Conservation (phyloP, 1,140 invertebrate species). For the Drosophila ambigua region DNA sequence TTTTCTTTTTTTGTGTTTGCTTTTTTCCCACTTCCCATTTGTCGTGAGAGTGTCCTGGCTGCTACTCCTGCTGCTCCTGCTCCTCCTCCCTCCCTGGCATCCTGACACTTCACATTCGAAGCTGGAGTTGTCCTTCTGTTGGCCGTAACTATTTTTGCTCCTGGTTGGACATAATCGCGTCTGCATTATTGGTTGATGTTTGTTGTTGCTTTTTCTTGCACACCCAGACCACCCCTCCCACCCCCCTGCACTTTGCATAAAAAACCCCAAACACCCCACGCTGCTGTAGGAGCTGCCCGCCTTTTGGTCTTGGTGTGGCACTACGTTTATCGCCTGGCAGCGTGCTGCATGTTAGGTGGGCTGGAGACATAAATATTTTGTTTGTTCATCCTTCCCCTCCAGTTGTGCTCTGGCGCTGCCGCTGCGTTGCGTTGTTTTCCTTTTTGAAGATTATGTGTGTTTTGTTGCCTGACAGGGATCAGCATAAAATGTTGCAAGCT, state of each 20-base stretch:
- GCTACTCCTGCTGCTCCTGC: no score
- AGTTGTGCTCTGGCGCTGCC: constrained; percentile 16
- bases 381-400: constrained; percentile 53
- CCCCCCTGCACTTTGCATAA: constrained; percentile 53
- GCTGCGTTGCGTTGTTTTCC: constrained; percentile 71
- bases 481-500: constrained; percentile 84
- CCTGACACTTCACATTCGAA: constrained; percentile 71
- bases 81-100: constrained; percentile 25
- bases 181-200: constrained; percentile 84
- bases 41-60: constrained; percentile 39
- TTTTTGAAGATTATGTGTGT: constrained; percentile 84
- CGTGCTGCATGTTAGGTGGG: constrained; percentile 47
- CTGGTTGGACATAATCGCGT: constrained; percentile 83
- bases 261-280: not conserved
- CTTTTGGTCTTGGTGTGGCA: constrained; percentile 12
- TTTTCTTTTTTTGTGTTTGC: constrained; percentile 19
- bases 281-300: constrained; percentile 5
- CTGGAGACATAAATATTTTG: constrained; percentile 76
- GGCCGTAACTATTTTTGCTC: constrained; percentile 47
- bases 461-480: constrained; percentile 84
- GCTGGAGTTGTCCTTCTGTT: constrained; percentile 63
- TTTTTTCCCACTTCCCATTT: constrained; percentile 46
- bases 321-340: constrained; percentile 65
- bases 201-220: constrained; percentile 46
- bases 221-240: not conserved